These are phyloP conservation scores for Protobothrops mucrosquamatus DNA, from an alignment of 2,113 vertebrate genomes.

Conservation along the genomic window DNA sequence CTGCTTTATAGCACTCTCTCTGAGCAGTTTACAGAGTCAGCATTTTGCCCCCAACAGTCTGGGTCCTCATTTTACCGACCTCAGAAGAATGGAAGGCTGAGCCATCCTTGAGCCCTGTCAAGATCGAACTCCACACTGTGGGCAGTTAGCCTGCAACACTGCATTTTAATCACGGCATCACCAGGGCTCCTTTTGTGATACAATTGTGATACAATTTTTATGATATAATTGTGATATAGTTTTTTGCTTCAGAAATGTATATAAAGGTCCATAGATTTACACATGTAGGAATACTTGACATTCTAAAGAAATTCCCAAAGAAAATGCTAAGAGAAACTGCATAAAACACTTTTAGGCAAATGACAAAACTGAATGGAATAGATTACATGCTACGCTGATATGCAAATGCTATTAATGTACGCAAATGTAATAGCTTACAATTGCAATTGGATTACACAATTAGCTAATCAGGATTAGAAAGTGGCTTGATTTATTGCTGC, in stretches of 20 bases:
- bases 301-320: neutral
- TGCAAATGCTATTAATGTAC: neutral
- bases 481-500: neutral
- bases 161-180: neutral
- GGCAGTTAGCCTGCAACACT: neutral
- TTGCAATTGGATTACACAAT: neutral
- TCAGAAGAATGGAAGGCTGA: neutral
- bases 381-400: neutral
- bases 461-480: neutral
- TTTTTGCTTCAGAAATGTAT: neutral
- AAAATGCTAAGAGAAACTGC: neutral
- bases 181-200: neutral
- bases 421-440: neutral
- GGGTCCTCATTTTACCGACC: neutral
- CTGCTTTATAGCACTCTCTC: neutral
- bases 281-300: neutral
- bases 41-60: neutral
- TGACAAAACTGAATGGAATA: neutral
- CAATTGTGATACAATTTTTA: neutral
- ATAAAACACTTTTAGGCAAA: neutral
- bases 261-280: neutral
- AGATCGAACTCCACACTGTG: neutral
- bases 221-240: neutral
- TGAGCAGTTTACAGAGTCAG: neutral
- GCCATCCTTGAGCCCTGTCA: neutral